Evolutionary conservation across 2,888 invertebrate genomes (phyloP), one percentile per base, ranked within the genome.

Genomic region (Arge pagana): DNA sequence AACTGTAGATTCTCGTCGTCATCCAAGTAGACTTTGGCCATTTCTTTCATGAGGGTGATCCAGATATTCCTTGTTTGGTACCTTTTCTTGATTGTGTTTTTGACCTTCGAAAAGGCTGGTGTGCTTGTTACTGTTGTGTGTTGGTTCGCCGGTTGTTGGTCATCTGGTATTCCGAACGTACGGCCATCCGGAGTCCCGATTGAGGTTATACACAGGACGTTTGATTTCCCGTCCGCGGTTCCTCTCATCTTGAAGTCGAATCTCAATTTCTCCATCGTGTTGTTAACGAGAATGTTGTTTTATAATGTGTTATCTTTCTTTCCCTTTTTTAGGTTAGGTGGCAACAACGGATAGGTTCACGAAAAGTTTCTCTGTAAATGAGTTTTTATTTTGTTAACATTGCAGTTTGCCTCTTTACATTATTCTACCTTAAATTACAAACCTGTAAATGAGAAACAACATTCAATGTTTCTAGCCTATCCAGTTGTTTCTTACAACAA

Each of bases 21-120:
- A 49, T 56, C 57, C 10, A 51, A 23, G 37, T 53, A 56, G 5
- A 24, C 23, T 13, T 33, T 37, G 3, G 6, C 8, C 35, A 60
- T 15, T 39, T 57, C 52, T 23, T 55, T 28, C 33, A 55, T 36
- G 33, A 58, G 13, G n/a, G 39, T 55, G 6, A 59, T 58, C 59
- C 56, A 59, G 1, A 61, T 31, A 49, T 50, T 55, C 26, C 58
- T 53, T 19, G 10, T 8, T 53, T 59, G 54, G 48, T 55, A 18
- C 49, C 56, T 53, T 51, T 54, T 57, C 28, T 49, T 58, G 16
- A 59, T 31, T 15, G 54, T 49, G 24, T 61, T 61, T 40, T 52
- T 57, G 5, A 61, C 31, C 42, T 54, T 57, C 11, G 37, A 26
- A 36, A 36, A 57, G 10, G 36, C 11, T 23, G 39, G 48, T 37